A percentile compares a stretch with the other conserved stretches of the same genome.
phyloP scores from a whole-genome alignment of 2,113 vertebrate genomes.

The Sceloporus tristichus region DNA sequence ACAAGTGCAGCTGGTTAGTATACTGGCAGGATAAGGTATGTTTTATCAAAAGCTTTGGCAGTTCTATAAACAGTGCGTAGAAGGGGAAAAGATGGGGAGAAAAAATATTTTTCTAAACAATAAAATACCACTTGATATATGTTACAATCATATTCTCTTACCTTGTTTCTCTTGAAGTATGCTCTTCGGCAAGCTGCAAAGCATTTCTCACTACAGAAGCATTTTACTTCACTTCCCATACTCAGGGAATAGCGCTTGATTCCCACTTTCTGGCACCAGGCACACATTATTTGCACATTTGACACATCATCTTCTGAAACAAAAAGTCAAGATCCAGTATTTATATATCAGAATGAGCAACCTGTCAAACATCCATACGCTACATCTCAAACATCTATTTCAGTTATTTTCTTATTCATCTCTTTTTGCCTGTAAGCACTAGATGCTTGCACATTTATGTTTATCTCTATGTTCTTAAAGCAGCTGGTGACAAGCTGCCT shows the following conservation, averaged over 20 bases:
- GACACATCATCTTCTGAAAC: constrained; percentile 94
- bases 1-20: constrained; percentile 67
- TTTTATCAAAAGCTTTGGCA: constrained; percentile 64
- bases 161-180: constrained; percentile 99
- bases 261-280: constrained; percentile 99
- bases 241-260: constrained; percentile 98
- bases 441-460: constrained; percentile 37
- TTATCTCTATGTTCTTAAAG: constrained; percentile 31
- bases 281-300: constrained; percentile 99
- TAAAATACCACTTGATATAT: constrained; percentile 47
- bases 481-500: constrained; percentile 42
- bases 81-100: constrained; percentile 18
- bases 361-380: constrained; percentile 70
- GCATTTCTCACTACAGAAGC: constrained; percentile 99
- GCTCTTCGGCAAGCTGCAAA: constrained; percentile 98
- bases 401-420: constrained; percentile 40
- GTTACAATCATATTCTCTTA: constrained; percentile 81
- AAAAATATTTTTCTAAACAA: constrained; percentile 48
- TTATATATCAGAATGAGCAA: constrained; percentile 78
- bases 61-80: constrained; percentile 67
- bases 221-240: constrained; percentile 99
- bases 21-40: constrained; percentile 64
- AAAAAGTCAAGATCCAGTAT: constrained; percentile 83
- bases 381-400: constrained; percentile 56
- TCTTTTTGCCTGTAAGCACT: constrained; percentile 37